Evolutionary conservation across 2,888 invertebrate genomes (phyloP).

Genomic region (Tanypteryx hageni): DNA sequence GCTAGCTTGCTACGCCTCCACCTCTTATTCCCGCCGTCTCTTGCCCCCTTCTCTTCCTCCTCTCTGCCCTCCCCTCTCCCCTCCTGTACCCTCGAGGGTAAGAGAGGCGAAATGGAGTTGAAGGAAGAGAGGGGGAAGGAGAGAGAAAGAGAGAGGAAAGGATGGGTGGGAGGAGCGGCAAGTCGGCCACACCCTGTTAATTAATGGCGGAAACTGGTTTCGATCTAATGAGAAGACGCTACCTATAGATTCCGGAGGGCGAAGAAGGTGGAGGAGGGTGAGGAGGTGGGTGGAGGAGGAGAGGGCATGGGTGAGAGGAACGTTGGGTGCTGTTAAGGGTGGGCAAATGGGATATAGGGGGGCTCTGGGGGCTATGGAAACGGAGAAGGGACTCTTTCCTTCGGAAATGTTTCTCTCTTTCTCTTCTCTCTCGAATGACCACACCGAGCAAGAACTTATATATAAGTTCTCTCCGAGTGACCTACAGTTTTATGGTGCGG

Average conservation of each 20-base stretch:
- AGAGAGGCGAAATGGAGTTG: neutral
- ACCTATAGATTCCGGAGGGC: conserved; percentile 53
- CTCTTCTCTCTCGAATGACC: neutral
- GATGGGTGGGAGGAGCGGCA: conserved; percentile 4
- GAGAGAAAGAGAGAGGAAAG: neutral
- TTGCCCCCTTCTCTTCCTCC: neutral
- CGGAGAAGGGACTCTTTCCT: neutral
- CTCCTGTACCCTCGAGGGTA: neutral
- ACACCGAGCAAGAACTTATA: neutral
- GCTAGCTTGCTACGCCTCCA: neutral
- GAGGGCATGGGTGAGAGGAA: neutral
- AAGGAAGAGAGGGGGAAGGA: neutral
- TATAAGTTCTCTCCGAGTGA: neutral
- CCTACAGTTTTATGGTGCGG: neutral
- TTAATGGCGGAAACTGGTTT: conserved; percentile 65
- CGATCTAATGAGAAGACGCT: conserved; percentile 66
- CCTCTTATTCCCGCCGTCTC: neutral
- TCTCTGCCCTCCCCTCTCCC: neutral
- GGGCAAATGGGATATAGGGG: no score
- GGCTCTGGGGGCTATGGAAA: neutral
- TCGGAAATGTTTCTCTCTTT: neutral
- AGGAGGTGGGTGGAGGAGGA: neutral
- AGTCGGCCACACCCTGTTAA: conserved; percentile 65
- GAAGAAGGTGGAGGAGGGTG: neutral
- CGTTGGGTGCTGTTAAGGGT: neutral